Base-by-base conservation (phyloP, 2,113 vertebrate genomes). In the Colistium nudipinnis region DNA sequence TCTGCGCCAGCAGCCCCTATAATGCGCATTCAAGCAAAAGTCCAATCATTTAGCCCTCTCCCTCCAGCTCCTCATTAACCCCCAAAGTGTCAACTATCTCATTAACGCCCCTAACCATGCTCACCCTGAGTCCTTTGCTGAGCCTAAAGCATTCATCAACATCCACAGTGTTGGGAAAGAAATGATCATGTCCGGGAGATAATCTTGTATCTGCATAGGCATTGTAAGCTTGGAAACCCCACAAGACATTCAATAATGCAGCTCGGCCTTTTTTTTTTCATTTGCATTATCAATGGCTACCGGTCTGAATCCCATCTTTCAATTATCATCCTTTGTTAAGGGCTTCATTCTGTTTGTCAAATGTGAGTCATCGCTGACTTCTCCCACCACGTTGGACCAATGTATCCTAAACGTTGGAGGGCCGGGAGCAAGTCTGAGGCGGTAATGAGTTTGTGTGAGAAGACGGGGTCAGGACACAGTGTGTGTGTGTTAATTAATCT, bases 401-500 rank as follows among this genome's bases (percentile, higher is more conserved):
- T 88, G 88, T 90, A 87, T 90, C 88, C 88, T 88, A 87, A 92
- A 90, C 90, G 88, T 88, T 65, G 73, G 79, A 83, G 87, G 84
- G 88, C 88, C 87, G 71, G 80, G 83, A 88, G 87, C 88, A 62
- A 90, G 86, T 91, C 87, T 88, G 89, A 88, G 86, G 85, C 87
- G 80, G 90, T 92, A 91, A 91, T 90, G 88, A 92, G 85, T 90
- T 91, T 91, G 89, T 90, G 89, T 88, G 90, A 90, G 88, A 89
- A 91, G 88, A 91, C 82, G 83, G 89, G 88, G 91, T 91, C 91
- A 91, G 88, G 89, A 89, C 89, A 90, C 89, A 87, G 90, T 91
- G 90, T 92, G 89, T 90, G 87, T 88, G 89, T 91, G 90, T 91
- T 91, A 91, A 92, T 92, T 91, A 91, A 91, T 91, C 87, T 91